A percentile compares a stretch with the other conserved stretches of the same genome.
Conservation (phyloP, 1,140 invertebrate species). For the Meloidogyne chitwoodi region DNA sequence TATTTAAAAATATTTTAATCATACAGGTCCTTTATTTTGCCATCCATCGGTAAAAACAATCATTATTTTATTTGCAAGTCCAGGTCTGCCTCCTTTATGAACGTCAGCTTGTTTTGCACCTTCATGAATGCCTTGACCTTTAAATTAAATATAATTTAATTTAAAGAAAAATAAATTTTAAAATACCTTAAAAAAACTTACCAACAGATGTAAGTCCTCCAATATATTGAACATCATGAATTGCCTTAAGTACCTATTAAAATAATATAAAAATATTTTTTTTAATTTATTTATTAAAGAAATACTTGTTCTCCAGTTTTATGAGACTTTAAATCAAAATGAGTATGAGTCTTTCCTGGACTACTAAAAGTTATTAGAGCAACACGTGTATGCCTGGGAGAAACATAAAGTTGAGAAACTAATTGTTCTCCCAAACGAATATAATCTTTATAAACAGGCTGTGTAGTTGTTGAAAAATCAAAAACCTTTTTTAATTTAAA, state of each 20-base stretch:
- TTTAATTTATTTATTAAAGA: not conserved
- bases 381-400: constrained; percentile 55
- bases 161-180: not conserved
- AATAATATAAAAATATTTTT: not conserved
- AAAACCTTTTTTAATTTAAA: constrained; percentile 45
- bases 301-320: constrained; percentile 42
- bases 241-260: constrained; percentile 43
- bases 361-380: constrained; percentile 51
- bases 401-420: constrained; percentile 46
- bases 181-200: constrained; percentile 25
- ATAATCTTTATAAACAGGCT: constrained; percentile 50
- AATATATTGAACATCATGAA: constrained; percentile 42
- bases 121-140: constrained; percentile 51
- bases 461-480: constrained; percentile 57
- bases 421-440: constrained; percentile 39
- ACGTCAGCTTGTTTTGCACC: constrained; percentile 39
- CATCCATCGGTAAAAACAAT: constrained; percentile 53
- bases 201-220: constrained; percentile 56
- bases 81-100: constrained; percentile 46
- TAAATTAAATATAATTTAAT: not conserved
- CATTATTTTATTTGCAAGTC: constrained; percentile 53
- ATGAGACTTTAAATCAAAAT: constrained; percentile 52
- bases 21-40: constrained; percentile 41
- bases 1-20: not conserved
- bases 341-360: constrained; percentile 48